Conservation (phyloP, 2,797 vertebrate genomes). For the Poecilia picta region DNA sequence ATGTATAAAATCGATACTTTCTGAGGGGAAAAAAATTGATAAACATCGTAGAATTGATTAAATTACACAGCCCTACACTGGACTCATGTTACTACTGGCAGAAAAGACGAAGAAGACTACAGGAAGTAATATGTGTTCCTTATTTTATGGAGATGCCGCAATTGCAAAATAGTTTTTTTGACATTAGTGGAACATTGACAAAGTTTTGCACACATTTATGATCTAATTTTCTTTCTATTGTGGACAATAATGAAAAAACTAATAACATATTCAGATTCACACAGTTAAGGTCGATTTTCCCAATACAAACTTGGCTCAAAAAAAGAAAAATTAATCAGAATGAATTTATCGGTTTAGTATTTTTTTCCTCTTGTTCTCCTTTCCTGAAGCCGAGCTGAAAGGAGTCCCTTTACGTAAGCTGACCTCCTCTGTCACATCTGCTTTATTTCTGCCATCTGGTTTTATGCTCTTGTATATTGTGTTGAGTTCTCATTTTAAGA, state of each 20-base stretch:
- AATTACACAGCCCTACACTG: too few relatives aligned
- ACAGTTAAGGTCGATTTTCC: constrained; percentile 12
- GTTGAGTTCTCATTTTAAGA: constrained; percentile 22
- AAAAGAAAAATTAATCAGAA: constrained; percentile 2
- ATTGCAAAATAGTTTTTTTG: too few relatives aligned
- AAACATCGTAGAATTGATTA: too few relatives aligned
- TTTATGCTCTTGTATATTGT: constrained; percentile 11
- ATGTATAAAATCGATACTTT: too few relatives aligned
- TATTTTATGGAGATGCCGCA: too few relatives aligned
- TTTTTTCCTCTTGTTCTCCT: not conserved
- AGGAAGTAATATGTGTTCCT: too few relatives aligned
- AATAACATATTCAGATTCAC: constrained; percentile 11
- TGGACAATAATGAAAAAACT: not conserved
- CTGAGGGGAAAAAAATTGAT: too few relatives aligned
- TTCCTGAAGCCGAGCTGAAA: not conserved
- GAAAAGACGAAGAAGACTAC: too few relatives aligned
- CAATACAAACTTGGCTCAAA: not conserved
- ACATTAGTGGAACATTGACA: too few relatives aligned
- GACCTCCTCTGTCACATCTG: constrained; percentile 16
- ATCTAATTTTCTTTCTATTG: not conserved
- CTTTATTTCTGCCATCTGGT: constrained; percentile 26
- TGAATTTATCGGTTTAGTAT: constrained; percentile 10
- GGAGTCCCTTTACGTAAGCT: not conserved
- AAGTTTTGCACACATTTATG: too few relatives aligned
- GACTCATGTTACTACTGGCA: too few relatives aligned